These are phyloP conservation scores for Dryoscopus gambensis DNA, from an alignment of 2,113 vertebrate species.

Conservation along the genomic window DNA sequence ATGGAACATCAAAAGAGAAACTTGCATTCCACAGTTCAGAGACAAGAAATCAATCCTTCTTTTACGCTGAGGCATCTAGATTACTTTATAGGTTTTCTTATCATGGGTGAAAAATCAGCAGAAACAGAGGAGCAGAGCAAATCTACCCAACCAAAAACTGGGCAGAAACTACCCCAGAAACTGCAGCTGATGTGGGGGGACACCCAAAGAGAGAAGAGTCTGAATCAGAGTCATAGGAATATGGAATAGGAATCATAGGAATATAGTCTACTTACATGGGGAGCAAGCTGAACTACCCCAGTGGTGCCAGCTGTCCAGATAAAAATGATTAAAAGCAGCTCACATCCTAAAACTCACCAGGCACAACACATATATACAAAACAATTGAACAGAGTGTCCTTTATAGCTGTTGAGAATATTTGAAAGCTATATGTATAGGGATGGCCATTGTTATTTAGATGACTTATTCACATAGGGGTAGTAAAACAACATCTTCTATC, in stretches of 20 bases:
- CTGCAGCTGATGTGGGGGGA: background rate
- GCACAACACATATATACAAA: background rate
- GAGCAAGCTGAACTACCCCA: background rate
- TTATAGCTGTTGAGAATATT: background rate
- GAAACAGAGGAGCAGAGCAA: background rate
- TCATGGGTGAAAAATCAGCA: background rate
- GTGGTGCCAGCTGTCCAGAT: background rate
- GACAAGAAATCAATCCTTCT: background rate
- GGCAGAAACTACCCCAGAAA: background rate
- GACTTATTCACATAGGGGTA: background rate
- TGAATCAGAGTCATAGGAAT: background rate
- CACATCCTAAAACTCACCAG: background rate
- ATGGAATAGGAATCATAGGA: too few species aligned
- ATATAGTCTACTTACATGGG: background rate
- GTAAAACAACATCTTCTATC: conserved; percentile 20
- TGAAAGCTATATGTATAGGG: background rate
- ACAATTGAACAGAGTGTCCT: background rate
- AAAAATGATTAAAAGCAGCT: conserved; percentile 9
- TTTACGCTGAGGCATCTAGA: background rate
- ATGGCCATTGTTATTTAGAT: background rate
- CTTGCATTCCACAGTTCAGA: background rate
- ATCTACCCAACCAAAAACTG: background rate
- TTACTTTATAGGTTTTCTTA: background rate
- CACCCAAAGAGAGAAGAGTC: background rate
- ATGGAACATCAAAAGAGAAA: background rate